Evolutionary conservation across 2,113 vertebrate species (phyloP).

Genomic region (Lophura nycthemera): DNA sequence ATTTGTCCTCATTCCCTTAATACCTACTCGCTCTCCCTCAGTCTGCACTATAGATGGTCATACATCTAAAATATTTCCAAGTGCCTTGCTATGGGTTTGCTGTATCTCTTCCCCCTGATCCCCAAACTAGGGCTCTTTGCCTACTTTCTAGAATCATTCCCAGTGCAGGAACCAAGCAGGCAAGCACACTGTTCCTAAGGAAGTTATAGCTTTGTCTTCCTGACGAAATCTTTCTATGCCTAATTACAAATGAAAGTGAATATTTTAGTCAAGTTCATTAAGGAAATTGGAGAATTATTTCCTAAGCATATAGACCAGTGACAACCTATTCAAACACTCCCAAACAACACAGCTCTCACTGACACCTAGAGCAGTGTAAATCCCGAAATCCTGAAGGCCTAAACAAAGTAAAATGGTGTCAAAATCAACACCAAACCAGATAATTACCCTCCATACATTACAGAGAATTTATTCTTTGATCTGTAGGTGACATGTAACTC

Average conservation of each 20-base stretch:
- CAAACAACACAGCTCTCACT: background rate
- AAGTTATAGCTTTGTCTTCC: background rate
- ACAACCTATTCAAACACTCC: background rate
- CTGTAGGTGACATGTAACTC: background rate
- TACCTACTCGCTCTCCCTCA: background rate
- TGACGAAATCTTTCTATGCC: background rate
- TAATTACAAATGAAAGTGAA: background rate
- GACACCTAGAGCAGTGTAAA: background rate
- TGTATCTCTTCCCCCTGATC: background rate
- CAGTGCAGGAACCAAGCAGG: background rate
- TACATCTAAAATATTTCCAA: background rate
- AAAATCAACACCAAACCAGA: background rate
- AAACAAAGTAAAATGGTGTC: background rate
- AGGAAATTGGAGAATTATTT: background rate
- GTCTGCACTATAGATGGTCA: background rate
- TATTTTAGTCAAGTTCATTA: background rate
- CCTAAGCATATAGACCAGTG: background rate
- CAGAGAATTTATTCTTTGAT: background rate
- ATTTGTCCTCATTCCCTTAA: background rate
- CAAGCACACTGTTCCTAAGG: background rate
- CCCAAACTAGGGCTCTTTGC: background rate
- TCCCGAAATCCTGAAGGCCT: background rate
- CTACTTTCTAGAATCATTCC: background rate
- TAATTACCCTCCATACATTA: background rate
- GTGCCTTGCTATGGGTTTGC: background rate